Conservation (phyloP, 2,888 invertebrate species). For the Cheilosia variabilis region DNA sequence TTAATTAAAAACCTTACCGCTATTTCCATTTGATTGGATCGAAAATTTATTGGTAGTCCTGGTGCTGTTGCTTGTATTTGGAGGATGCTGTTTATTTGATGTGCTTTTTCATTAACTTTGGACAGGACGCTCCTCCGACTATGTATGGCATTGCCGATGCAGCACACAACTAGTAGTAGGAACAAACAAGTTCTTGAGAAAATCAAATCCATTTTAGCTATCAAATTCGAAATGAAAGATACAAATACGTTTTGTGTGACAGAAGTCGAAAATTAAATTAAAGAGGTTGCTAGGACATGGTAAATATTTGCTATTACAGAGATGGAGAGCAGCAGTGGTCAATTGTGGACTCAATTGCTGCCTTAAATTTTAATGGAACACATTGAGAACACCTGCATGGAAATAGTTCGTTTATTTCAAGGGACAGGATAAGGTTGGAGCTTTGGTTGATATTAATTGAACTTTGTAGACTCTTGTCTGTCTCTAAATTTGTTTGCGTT, state of each 20-base stretch:
- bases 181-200: not conserved
- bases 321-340: too few species aligned
- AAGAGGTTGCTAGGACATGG: too few species aligned
- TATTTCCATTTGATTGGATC: conserved; percentile 21
- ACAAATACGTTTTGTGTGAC: not conserved
- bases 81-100: not conserved
- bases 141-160: not conserved
- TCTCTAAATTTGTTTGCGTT: too few species aligned
- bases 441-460: too few species aligned
- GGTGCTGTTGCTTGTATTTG: not conserved
- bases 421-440: too few species aligned
- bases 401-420: too few species aligned
- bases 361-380: too few species aligned
- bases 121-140: not conserved
- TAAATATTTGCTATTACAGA: too few species aligned
- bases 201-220: conserved; percentile 26
- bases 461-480: too few species aligned
- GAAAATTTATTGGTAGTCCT: not conserved
- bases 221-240: conserved; percentile 12
- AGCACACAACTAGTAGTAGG: not conserved
- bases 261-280: conserved; percentile 12
- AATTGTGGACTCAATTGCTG: too few species aligned
- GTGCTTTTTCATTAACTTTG: not conserved
- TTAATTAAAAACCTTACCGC: conserved; percentile 52
- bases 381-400: too few species aligned